Percentiles rank a stretch among this genome's conserved stretches.
Conservation (phyloP, 2,888 invertebrate genomes). For the Pammene aurita region DNA sequence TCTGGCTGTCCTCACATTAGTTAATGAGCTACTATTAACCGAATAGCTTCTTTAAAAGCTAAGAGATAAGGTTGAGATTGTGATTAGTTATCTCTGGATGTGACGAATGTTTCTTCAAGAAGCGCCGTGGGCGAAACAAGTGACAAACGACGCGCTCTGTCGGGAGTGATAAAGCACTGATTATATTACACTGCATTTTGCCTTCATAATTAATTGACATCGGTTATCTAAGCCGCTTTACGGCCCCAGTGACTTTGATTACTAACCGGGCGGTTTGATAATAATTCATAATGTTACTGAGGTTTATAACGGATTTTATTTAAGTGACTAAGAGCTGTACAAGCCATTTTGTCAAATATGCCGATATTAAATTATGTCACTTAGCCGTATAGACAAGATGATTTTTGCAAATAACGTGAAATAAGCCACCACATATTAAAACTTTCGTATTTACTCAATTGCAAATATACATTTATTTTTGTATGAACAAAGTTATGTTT, state of each 20-base stretch:
- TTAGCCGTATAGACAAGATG: not conserved
- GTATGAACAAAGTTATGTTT: no score
- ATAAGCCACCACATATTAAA: no score
- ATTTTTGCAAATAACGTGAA: no score
- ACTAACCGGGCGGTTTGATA: slow-evolving; percentile 55
- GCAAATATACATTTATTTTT: no score
- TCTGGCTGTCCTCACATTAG: slow-evolving; percentile 73
- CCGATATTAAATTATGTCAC: not conserved
- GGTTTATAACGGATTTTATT: slow-evolving; percentile 49
- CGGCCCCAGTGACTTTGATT: slow-evolving; percentile 59
- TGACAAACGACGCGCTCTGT: slow-evolving; percentile 79
- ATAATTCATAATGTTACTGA: slow-evolving; percentile 59
- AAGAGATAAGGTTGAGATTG: slow-evolving; percentile 63
- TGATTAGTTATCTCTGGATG: slow-evolving; percentile 49
- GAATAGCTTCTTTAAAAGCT: slow-evolving; percentile 59
- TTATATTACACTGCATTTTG: slow-evolving; percentile 80
- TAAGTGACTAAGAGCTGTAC: slow-evolving; percentile 22
- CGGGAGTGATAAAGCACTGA: slow-evolving; percentile 82
- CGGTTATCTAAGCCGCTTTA: slow-evolving; percentile 69
- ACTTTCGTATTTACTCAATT: no score
- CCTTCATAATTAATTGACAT: slow-evolving; percentile 79
- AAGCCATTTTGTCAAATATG: slow-evolving; percentile 13
- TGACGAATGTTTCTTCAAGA: slow-evolving; percentile 73
- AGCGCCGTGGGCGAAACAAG: slow-evolving; percentile 76
- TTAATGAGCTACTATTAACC: slow-evolving; percentile 59